Conservation (phyloP, 2,888 invertebrate species). For the Oxystoma pomonae region DNA sequence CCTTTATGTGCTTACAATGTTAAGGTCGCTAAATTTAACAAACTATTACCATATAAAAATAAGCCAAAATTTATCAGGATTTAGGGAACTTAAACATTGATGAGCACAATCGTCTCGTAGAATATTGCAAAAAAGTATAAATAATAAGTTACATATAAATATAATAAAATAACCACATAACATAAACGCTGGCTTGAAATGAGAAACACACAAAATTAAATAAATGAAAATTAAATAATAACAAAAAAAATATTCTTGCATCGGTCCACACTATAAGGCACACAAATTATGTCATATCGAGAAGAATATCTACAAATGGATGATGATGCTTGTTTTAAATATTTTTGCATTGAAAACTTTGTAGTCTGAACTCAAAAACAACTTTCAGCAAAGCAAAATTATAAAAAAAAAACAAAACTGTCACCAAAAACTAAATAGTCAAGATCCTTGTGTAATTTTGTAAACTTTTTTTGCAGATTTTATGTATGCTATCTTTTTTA, state of each 20-base stretch:
- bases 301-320: constrained; percentile 9
- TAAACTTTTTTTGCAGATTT: no score
- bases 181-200: constrained; percentile 46
- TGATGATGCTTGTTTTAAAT: no score
- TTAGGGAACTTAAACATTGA: constrained; percentile 23
- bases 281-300: constrained; percentile 23
- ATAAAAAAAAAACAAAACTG: no score
- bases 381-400: no score
- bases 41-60: neutral
- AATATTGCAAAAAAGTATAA: constrained; percentile 46
- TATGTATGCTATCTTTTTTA: no score
- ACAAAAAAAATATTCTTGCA: constrained; percentile 44
- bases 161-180: constrained; percentile 51
- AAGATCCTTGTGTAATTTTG: no score
- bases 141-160: constrained; percentile 53
- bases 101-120: constrained; percentile 45
- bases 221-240: constrained; percentile 48
- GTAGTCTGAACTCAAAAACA: no score
- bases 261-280: constrained; percentile 37
- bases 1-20: neutral
- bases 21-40: neutral
- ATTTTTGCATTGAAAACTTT: no score
- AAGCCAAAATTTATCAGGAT: neutral
- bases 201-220: constrained; percentile 48
- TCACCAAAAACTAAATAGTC: no score